Evolutionary conservation across 2,113 vertebrate genomes (phyloP), one percentile per base, ranked within the genome.

Genomic region (Tautogolabrus adspersus): DNA sequence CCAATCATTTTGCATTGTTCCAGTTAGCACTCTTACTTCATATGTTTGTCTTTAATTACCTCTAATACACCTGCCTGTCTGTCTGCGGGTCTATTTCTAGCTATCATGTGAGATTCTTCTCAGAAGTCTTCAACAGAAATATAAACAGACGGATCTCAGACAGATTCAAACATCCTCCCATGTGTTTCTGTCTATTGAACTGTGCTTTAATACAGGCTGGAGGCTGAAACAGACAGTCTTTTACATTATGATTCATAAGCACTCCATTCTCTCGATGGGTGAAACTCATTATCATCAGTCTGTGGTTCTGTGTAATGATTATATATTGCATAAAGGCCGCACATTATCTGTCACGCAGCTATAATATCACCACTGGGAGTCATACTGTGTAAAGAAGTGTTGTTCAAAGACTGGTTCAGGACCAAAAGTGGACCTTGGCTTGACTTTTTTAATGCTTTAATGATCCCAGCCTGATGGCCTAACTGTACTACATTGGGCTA

Each of bases 281-380:
- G 85, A 89, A 90, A 89, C 72, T 90, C 89, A 86, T 91, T 87
- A 90, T 82, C 84, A 89, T 91, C 82, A 83, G 77, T 87, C 83
- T 79, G 74, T 71, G 64, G 76, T 70, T 86, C 80, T 85, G 74
- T 88, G 68, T 89, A 89, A 90, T 89, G 78, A 89, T 90, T 93
- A 91, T 88, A 82, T 83, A 91, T 88, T 86, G 66, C 82, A 79
- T 73, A 84, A 79, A 83, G 83, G 76, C 67, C 18, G 38, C 59
- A 85, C 52, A 88, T 79, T 79, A 63, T 64, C 74, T 66, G 59
- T 58, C 49, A 82, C 84, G 77, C 60, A 77, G 57, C 71, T n/a
- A 68, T 85, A 81, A 92, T 89, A 83, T 88, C 46, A 81, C 80
- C 64, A 47, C 66, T 73, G 86, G 83, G 89, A 90, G 62, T 75